phyloP scores from a whole-genome alignment of 2,888 invertebrate genomes.

The Reticulitermes lucifugus region DNA sequence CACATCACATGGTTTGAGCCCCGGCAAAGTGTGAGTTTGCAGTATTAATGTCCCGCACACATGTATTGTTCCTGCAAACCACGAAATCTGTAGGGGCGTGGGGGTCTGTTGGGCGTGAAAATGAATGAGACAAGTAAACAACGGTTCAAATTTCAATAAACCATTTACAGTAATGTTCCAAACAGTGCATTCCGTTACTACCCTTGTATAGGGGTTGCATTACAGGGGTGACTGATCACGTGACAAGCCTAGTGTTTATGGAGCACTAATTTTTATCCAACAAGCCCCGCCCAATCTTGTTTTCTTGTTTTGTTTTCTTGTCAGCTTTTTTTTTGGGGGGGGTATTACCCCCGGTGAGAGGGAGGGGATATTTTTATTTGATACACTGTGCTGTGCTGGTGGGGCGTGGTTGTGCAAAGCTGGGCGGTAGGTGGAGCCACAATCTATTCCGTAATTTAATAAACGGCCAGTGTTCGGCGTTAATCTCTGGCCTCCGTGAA shows the following conservation, averaged over 20 bases:
- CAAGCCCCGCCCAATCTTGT: conserved; percentile 41
- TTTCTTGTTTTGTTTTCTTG: conserved; percentile 43
- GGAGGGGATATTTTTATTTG: conserved; percentile 35
- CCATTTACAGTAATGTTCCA: conserved; percentile 40
- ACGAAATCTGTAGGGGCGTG: not conserved
- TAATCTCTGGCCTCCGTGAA: not conserved
- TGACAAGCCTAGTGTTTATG: conserved; percentile 41
- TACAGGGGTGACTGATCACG: conserved; percentile 40
- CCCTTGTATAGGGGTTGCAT: conserved; percentile 16
- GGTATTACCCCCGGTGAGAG: not conserved
- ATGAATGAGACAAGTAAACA: conserved; percentile 39
- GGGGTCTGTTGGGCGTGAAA: conserved; percentile 14
- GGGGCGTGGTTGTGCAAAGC: conserved; percentile 9
- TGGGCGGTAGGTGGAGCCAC: conserved; percentile 43
- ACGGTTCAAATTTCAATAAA: conserved; percentile 41
- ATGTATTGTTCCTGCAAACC: not conserved
- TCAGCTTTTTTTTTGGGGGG: not conserved
- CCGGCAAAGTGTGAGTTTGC: conserved; percentile 27
- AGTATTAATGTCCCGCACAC: conserved; percentile 25
- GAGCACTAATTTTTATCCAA: conserved; percentile 45
- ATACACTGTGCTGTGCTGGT: conserved; percentile 11
- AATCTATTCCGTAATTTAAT: conserved; percentile 44
- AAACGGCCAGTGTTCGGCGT: conserved; percentile 34
- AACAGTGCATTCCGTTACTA: not conserved
- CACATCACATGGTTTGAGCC: conserved; percentile 32